Evolutionary conservation across 2,797 vertebrate genomes (phyloP).

Genomic region (Fistularia tabacaria): DNA sequence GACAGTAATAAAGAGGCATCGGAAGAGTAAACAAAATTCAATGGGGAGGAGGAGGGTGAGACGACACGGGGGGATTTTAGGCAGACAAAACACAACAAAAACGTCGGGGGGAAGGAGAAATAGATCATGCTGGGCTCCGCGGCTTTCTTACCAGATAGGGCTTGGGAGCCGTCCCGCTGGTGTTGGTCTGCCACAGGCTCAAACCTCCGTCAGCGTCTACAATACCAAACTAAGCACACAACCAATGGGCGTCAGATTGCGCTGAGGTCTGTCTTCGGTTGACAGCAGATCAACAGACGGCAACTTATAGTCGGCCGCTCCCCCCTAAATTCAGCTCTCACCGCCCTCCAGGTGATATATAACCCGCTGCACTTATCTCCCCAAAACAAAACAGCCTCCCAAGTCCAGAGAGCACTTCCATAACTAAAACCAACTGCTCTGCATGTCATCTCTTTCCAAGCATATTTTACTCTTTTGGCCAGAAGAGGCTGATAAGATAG

Average conservation of each 20-base stretch:
- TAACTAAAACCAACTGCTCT: conserved; percentile 18
- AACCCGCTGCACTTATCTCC: conserved; percentile 16
- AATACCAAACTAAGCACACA: conserved; percentile 85
- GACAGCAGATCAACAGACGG: no score
- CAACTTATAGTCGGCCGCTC: no score
- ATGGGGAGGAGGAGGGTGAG: conserved; percentile 12
- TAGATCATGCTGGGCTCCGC: neutral
- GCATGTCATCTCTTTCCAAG: conserved; percentile 18
- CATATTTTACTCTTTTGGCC: conserved; percentile 35
- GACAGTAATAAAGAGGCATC: conserved; percentile 34
- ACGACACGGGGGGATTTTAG: conserved; percentile 1
- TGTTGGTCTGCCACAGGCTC: conserved; percentile 96
- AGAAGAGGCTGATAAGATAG: conserved; percentile 34
- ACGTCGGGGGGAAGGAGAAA: neutral
- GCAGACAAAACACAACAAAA: conserved; percentile 4
- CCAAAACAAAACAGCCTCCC: conserved; percentile 3
- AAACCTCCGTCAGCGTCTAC: conserved; percentile 94
- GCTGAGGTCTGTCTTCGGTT: no score
- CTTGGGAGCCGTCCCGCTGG: conserved; percentile 86
- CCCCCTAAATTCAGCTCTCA: no score
- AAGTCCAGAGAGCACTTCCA: conserved; percentile 19
- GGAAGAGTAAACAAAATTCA: conserved; percentile 14
- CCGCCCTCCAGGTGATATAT: conserved; percentile 2
- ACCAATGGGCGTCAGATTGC: no score
- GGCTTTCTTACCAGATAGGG: conserved; percentile 86